phyloP scores from a whole-genome alignment of 2,797 vertebrate species.

The Masticophis lateralis region DNA sequence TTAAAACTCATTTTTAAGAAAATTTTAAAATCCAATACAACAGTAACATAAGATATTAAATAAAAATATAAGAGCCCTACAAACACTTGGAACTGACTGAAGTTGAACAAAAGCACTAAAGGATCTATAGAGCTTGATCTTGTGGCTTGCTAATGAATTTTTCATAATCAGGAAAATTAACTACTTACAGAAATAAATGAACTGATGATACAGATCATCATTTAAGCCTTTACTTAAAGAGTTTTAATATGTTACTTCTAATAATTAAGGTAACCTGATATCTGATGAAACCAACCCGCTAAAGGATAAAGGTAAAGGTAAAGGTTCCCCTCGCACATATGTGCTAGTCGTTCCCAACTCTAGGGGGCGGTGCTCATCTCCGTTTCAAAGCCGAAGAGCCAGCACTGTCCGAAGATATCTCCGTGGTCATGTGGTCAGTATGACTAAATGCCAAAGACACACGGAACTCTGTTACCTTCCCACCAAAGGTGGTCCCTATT shows the following conservation, averaged over 20 bases:
- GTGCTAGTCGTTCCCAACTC: too few species aligned
- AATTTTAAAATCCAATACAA: neutral
- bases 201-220: neutral
- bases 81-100: neutral
- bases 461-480: too few species aligned
- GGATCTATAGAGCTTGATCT: neutral
- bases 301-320: neutral
- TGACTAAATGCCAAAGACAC: too few species aligned
- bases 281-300: neutral
- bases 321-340: too few species aligned
- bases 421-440: too few species aligned
- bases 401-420: too few species aligned
- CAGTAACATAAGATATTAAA: neutral
- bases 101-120: neutral
- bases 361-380: too few species aligned
- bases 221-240: neutral
- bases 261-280: neutral
- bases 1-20: neutral
- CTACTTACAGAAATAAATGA: neutral
- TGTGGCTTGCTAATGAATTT: neutral
- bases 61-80: neutral
- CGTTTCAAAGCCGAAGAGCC: too few species aligned
- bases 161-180: neutral
- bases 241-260: neutral
- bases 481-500: too few species aligned